Evolutionary conservation across 2,113 vertebrate genomes (phyloP).

Genomic region (Phalacrocorax carbo): DNA sequence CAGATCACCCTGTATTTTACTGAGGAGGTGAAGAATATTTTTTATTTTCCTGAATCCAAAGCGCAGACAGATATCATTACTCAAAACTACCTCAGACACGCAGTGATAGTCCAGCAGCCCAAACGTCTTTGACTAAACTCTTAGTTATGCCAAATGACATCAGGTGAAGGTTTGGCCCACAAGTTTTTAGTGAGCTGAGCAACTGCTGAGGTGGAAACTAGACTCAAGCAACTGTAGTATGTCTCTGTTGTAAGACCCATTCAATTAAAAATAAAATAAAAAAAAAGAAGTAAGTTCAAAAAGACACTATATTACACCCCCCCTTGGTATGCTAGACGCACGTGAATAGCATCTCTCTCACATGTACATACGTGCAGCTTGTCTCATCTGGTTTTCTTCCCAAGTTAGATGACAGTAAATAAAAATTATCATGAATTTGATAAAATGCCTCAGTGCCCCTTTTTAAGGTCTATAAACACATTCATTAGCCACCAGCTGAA

Average conservation of each 20-base stretch:
- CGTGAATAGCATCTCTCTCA: accelerated
- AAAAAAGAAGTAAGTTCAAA: not conserved
- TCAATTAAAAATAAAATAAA: not conserved
- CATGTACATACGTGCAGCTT: accelerated
- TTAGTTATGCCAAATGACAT: accelerated
- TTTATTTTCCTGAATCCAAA: not conserved
- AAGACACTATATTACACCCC: accelerated
- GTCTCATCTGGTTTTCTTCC: not conserved
- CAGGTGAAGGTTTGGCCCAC: not conserved
- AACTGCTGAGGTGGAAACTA: not conserved
- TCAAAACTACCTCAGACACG: not conserved
- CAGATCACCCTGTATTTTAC: not conserved
- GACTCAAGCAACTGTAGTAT: not conserved
- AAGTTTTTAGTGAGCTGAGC: not conserved
- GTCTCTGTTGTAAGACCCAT: not conserved
- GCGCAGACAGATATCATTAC: not conserved
- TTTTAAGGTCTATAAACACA: conserved; percentile 20
- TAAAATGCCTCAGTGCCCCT: conserved; percentile 42
- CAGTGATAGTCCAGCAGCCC: not conserved
- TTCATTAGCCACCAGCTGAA: conserved; percentile 14
- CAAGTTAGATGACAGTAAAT: conserved; percentile 29
- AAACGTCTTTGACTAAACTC: not conserved
- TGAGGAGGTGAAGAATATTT: not conserved
- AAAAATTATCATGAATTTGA: conserved; percentile 30
- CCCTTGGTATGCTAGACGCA: accelerated